Percentiles rank a stretch among this genome's conserved stretches.
Conservation (phyloP, 2,797 vertebrate genomes). For the Bovichtus diacanthus region DNA sequence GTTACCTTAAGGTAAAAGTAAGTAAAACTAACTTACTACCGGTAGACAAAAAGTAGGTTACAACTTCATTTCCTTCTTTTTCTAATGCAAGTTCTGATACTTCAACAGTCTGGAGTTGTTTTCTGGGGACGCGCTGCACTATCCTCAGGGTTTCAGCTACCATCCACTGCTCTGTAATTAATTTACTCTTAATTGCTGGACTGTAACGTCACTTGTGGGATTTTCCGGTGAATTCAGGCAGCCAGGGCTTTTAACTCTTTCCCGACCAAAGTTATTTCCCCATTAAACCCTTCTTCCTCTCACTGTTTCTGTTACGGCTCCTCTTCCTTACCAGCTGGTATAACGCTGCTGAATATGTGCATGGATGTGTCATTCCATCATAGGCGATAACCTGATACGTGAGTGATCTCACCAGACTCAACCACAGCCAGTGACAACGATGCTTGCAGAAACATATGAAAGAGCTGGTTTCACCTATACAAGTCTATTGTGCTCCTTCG, state of each 20-base stretch:
- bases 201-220: slow-evolving; percentile 90
- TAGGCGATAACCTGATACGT: slow-evolving; percentile 57
- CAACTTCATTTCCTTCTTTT: slow-evolving; percentile 23
- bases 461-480: slow-evolving; percentile 58
- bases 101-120: slow-evolving; percentile 68
- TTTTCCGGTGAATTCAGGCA: slow-evolving; percentile 87
- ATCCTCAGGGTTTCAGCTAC: slow-evolving; percentile 79
- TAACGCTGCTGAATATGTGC: slow-evolving; percentile 1
- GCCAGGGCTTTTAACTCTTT: slow-evolving; percentile 77
- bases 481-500: slow-evolving; percentile 62
- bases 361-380: slow-evolving; percentile 48
- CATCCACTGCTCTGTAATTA: slow-evolving; percentile 90
- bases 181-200: slow-evolving; percentile 91
- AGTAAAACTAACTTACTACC: background rate
- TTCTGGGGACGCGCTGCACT: slow-evolving; percentile 62
- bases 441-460: slow-evolving; percentile 40
- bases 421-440: slow-evolving; percentile 54
- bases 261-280: slow-evolving; percentile 36
- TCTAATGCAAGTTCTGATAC: slow-evolving; percentile 24
- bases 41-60: background rate
- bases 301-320: background rate
- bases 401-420: slow-evolving; percentile 72
- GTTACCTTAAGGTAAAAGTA: background rate
- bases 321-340: slow-evolving; percentile 8
- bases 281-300: background rate